Conservation (phyloP, 2,888 invertebrate genomes). For the Megamerina dolium region DNA sequence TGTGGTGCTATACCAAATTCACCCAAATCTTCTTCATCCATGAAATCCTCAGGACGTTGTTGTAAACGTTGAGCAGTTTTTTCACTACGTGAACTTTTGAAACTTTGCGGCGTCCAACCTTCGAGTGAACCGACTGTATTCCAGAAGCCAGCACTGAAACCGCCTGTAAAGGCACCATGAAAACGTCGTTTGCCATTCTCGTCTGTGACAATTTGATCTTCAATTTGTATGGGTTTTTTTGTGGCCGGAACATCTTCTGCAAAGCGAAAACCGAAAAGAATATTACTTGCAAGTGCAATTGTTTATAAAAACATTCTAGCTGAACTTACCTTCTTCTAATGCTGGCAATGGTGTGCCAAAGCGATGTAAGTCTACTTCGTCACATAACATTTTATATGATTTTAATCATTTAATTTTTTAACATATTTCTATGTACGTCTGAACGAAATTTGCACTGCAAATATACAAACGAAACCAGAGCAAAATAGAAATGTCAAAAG, state of each 20-base stretch:
- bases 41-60: slow-evolving; percentile 86
- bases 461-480: too few relatives aligned
- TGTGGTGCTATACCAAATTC: slow-evolving; percentile 94
- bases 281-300: neutral
- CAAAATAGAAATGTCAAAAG: too few relatives aligned
- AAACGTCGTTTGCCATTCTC: slow-evolving; percentile 84
- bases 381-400: slow-evolving; percentile 37
- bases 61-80: slow-evolving; percentile 50
- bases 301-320: neutral
- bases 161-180: slow-evolving; percentile 98
- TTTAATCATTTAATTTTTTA: too few relatives aligned
- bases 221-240: slow-evolving; percentile 70
- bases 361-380: slow-evolving; percentile 61
- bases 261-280: slow-evolving; percentile 10
- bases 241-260: slow-evolving; percentile 72
- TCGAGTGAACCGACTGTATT: slow-evolving; percentile 94
- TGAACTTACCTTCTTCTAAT: slow-evolving; percentile 69
- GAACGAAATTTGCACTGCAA: too few relatives aligned
- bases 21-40: slow-evolving; percentile 96
- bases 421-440: too few relatives aligned
- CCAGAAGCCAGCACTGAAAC: slow-evolving; percentile 94
- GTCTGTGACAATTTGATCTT: slow-evolving; percentile 88
- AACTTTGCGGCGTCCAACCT: slow-evolving; percentile 88
- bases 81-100: slow-evolving; percentile 79
- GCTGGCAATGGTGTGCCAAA: slow-evolving; percentile 78